phyloP scores from a whole-genome alignment of 1,140 invertebrate genomes.

The Sycophaga agraensis region DNA sequence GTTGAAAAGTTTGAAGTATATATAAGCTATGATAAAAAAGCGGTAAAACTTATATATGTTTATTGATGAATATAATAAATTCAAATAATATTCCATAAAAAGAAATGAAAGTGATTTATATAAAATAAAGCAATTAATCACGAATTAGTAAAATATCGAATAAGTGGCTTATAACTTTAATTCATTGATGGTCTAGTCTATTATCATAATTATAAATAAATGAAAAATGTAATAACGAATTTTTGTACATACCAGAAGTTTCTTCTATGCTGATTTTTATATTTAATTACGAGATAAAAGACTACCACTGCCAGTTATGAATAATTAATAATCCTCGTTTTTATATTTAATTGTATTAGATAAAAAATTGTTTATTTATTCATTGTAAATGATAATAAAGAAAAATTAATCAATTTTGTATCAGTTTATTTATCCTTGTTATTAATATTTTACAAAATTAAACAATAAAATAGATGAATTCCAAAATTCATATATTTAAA shows the following conservation, averaged over 20 bases:
- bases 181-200: conserved; percentile 38
- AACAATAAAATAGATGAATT: too few species aligned
- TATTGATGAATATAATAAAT: conserved; percentile 25
- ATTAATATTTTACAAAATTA: too few species aligned
- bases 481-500: too few species aligned
- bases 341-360: conserved; percentile 41
- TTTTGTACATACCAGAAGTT: conserved; percentile 41
- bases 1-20: conserved; percentile 20
- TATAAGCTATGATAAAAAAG: conserved; percentile 17
- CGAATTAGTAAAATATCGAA: conserved; percentile 17
- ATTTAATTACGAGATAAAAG: conserved; percentile 48
- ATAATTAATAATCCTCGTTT: conserved; percentile 43
- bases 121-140: conserved; percentile 28
- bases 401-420: conserved; percentile 20
- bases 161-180: conserved; percentile 30
- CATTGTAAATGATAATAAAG: conserved; percentile 56
- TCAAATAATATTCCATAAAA: conserved; percentile 28
- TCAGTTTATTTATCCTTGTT: too few species aligned
- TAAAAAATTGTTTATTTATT: conserved; percentile 56
- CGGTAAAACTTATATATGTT: conserved; percentile 29
- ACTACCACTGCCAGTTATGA: conserved; percentile 34
- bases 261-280: conserved; percentile 50
- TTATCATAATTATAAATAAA: conserved; percentile 29
- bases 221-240: conserved; percentile 12
- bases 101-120: conserved; percentile 27